A percentile compares a stretch with the other conserved stretches of the same genome.
Evolutionary conservation across 2,113 vertebrate genomes (phyloP).

Genomic region (Recurvirostra avosetta): DNA sequence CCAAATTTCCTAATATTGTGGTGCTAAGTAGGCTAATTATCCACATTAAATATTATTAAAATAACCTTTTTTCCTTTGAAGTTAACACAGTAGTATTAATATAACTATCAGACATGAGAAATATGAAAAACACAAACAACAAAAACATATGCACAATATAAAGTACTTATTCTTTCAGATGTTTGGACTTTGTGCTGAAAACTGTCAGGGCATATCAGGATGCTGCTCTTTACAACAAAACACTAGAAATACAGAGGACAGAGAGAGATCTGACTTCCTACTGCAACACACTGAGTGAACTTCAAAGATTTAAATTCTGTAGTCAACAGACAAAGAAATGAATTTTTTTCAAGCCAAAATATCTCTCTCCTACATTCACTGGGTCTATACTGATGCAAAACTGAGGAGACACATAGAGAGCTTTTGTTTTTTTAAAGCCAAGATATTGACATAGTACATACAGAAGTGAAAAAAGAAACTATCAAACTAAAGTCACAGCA

Average conservation of each 20-base stretch:
- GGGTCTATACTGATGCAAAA: background rate
- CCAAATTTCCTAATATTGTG: slow-evolving; percentile 22
- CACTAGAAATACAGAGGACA: background rate
- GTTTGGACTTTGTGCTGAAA: background rate
- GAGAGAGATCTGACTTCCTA: background rate
- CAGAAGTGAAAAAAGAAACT: background rate
- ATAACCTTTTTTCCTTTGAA: slow-evolving; percentile 20
- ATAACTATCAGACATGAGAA: slow-evolving; percentile 6
- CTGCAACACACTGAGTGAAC: background rate
- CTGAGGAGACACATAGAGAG: accelerated
- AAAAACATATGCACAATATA: background rate
- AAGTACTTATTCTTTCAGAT: background rate
- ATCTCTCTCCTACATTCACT: accelerated
- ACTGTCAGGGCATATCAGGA: background rate
- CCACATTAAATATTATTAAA: slow-evolving; percentile 41
- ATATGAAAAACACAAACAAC: background rate
- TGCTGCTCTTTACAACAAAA: background rate
- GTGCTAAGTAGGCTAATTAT: slow-evolving; percentile 5
- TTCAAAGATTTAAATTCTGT: background rate
- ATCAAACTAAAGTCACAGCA: background rate
- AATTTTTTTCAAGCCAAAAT: background rate
- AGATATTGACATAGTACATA: background rate
- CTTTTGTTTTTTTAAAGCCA: background rate
- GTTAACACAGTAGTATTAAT: slow-evolving; percentile 1
- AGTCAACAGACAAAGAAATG: accelerated